Evolutionary conservation across 2,113 vertebrate species (phyloP).

Genomic region (Myocastor coypus): DNA sequence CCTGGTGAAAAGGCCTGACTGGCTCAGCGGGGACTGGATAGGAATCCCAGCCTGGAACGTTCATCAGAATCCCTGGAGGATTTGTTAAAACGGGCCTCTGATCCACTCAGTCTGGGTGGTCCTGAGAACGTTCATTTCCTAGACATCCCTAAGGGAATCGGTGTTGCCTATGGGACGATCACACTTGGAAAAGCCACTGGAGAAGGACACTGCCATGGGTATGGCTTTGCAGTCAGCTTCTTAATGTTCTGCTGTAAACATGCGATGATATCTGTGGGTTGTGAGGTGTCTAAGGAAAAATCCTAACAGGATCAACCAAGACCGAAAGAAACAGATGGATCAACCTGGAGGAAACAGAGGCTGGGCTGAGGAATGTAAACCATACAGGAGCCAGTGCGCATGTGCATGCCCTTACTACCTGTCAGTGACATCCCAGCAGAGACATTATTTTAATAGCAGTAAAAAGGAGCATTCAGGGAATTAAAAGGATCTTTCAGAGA

Average conservation of each 20-base stretch:
- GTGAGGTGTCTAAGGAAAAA: constrained; percentile 15
- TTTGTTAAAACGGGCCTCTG: constrained; percentile 13
- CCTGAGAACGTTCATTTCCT: background rate
- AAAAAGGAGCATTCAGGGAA: constrained; percentile 34
- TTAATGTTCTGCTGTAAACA: background rate
- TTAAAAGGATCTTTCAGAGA: constrained; percentile 15
- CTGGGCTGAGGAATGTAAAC: constrained; percentile 1
- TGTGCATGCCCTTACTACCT: background rate
- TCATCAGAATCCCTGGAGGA: background rate
- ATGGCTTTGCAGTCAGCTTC: background rate
- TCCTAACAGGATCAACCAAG: background rate
- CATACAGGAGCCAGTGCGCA: background rate
- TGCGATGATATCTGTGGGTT: background rate
- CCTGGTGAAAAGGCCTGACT: background rate
- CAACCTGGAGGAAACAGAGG: background rate
- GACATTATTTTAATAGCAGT: constrained; percentile 51
- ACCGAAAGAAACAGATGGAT: background rate
- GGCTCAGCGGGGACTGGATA: background rate
- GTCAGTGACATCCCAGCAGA: constrained; percentile 33
- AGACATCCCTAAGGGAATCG: background rate
- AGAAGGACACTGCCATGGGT: background rate
- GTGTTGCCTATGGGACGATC: background rate
- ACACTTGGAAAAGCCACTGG: background rate
- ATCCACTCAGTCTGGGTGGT: background rate
- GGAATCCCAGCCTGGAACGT: background rate